Evolutionary conservation across 2,797 vertebrate species (phyloP).

Genomic region (Mormyrops attenuatus): DNA sequence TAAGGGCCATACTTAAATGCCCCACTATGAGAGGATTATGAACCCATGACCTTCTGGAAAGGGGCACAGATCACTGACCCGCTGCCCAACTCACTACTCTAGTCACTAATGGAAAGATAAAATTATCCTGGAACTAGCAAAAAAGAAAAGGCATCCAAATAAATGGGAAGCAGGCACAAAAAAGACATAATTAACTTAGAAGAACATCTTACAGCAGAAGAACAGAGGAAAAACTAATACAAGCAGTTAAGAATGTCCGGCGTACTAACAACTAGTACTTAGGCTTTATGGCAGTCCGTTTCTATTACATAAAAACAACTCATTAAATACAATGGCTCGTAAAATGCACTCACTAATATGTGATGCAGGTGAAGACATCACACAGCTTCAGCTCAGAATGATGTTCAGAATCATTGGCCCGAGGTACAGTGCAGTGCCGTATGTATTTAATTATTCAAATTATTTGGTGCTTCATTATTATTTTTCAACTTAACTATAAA

Average conservation of each 20-base stretch:
- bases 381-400: not conserved
- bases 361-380: not conserved
- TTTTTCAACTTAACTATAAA: not conserved
- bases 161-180: not conserved
- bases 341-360: not conserved
- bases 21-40: not conserved
- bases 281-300: too few species aligned
- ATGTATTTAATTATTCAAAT: not conserved
- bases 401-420: not conserved
- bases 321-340: not conserved
- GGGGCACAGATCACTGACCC: not conserved
- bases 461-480: not conserved
- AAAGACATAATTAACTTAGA: not conserved
- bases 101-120: not conserved
- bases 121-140: not conserved
- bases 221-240: not conserved
- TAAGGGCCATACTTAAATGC: not conserved
- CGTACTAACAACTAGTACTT: not conserved
- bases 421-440: not conserved
- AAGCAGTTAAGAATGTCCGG: not conserved
- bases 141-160: not conserved
- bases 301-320: not conserved
- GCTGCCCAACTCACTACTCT: not conserved
- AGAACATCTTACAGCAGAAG: not conserved
- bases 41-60: not conserved